These are phyloP conservation scores for Crypturellus undulatus DNA, from an alignment of 2,113 vertebrate species.

Conservation along the genomic window DNA sequence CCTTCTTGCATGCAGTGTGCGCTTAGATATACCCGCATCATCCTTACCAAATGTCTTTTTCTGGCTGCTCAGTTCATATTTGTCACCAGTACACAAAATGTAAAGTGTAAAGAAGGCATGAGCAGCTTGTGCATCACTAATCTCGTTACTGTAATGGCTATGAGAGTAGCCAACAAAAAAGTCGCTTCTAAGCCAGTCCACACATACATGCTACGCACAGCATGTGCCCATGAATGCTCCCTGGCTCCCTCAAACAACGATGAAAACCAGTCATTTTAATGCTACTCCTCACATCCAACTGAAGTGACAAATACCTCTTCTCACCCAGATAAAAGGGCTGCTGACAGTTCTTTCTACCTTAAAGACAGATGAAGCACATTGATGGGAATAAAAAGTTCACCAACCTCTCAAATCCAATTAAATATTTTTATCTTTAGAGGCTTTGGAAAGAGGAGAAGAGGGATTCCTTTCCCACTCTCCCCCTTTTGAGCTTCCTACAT, in stretches of 20 bases:
- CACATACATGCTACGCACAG: conserved; percentile 62
- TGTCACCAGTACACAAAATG: conserved; percentile 71
- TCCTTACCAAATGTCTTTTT: conserved; percentile 75
- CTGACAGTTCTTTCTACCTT: conserved; percentile 66
- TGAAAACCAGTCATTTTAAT: conserved; percentile 43
- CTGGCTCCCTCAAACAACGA: conserved; percentile 21
- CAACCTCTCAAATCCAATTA: conserved; percentile 62
- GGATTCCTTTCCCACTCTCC: not conserved
- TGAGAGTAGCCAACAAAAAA: conserved; percentile 70
- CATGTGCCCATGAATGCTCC: conserved; percentile 47
- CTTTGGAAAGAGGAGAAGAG: conserved; percentile 15
- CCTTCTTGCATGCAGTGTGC: conserved; percentile 52
- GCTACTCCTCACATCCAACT: conserved; percentile 58
- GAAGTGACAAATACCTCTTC: conserved; percentile 66
- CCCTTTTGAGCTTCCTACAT: conserved; percentile 44
- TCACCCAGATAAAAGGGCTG: conserved; percentile 28
- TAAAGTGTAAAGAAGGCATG: conserved; percentile 65
- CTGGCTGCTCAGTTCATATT: conserved; percentile 80
- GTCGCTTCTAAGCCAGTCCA: conserved; percentile 58
- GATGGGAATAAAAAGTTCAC: conserved; percentile 20
- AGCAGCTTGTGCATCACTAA: conserved; percentile 77
- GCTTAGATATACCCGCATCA: conserved; percentile 54
- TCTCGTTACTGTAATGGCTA: conserved; percentile 80
- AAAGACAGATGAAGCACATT: conserved; percentile 40
- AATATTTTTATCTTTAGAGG: conserved; percentile 51